phyloP scores from a whole-genome alignment of 2,113 vertebrate genomes.

The Solea solea region DNA sequence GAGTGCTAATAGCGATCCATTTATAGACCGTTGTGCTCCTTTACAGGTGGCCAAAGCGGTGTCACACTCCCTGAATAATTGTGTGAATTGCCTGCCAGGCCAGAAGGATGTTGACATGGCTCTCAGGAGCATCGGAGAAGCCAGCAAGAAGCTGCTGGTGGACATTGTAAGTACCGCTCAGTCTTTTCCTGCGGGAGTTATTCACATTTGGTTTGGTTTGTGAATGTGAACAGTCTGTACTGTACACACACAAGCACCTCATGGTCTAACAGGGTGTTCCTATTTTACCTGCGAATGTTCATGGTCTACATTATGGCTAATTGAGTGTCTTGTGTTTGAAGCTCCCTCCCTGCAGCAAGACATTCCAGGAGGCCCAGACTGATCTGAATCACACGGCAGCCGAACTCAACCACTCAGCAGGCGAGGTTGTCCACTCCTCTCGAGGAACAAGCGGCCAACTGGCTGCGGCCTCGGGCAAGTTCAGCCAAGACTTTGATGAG shows the following conservation, averaged over 20 bases:
- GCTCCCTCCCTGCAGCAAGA: slow-evolving; percentile 94
- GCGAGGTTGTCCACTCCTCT: slow-evolving; percentile 96
- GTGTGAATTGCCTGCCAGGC: slow-evolving; percentile 97
- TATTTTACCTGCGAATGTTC: slow-evolving; percentile 24
- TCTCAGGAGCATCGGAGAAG: slow-evolving; percentile 96
- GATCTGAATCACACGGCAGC: slow-evolving; percentile 97
- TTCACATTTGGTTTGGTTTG: slow-evolving; percentile 10
- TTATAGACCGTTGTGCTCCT: slow-evolving; percentile 42
- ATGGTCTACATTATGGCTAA: slow-evolving; percentile 7
- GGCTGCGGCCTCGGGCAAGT: slow-evolving; percentile 95
- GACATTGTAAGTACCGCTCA: slow-evolving; percentile 86
- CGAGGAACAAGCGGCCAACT: slow-evolving; percentile 93
- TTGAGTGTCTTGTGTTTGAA: slow-evolving; percentile 58
- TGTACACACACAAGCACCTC: not conserved
- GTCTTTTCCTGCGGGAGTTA: not conserved
- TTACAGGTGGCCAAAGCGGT: slow-evolving; percentile 97
- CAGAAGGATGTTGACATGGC: slow-evolving; percentile 99
- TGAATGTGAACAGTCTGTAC: not conserved
- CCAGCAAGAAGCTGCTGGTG: slow-evolving; percentile 97
- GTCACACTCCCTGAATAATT: slow-evolving; percentile 98
- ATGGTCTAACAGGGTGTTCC: slow-evolving; percentile 9
- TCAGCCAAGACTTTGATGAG: slow-evolving; percentile 97
- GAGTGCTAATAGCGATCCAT: slow-evolving; percentile 33
- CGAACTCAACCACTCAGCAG: slow-evolving; percentile 96
- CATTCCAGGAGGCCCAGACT: slow-evolving; percentile 97